phyloP scores from a whole-genome alignment of 2,888 invertebrate species.

The Trachelus stipa region DNA sequence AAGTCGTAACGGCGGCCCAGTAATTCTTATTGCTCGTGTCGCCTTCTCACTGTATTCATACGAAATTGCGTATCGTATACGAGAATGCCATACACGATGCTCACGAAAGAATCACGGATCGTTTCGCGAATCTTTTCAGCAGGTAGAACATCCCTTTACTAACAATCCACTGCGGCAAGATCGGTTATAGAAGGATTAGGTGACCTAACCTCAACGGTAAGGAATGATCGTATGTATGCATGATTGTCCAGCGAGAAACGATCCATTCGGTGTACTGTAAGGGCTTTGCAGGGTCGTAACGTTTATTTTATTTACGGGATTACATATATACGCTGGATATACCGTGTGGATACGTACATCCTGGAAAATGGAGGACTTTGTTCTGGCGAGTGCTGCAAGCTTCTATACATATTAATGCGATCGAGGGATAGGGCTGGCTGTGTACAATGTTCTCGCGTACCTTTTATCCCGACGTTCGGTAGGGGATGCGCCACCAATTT shows the following conservation, averaged over 20 bases:
- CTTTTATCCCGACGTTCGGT: background rate
- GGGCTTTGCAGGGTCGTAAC: background rate
- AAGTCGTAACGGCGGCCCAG: slow-evolving; percentile 31
- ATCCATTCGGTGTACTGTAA: background rate
- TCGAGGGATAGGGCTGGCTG: slow-evolving; percentile 30
- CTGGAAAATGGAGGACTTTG: background rate
- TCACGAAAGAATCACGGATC: background rate
- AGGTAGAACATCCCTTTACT: background rate
- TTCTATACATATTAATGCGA: slow-evolving; percentile 44
- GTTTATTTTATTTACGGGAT: background rate
- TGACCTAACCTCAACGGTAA: background rate
- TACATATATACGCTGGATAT: background rate
- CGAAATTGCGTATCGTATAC: slow-evolving; percentile 16
- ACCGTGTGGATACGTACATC: background rate
- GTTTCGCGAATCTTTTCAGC: background rate
- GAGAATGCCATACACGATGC: background rate
- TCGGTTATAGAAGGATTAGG: background rate
- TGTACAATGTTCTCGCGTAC: background rate
- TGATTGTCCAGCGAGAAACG: background rate
- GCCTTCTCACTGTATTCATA: slow-evolving; percentile 11
- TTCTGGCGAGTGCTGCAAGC: slow-evolving; percentile 14
- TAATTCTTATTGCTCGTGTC: slow-evolving; percentile 39
- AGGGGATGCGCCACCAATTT: background rate
- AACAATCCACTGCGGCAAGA: background rate
- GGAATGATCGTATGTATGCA: background rate